Conservation (phyloP, 2,113 vertebrate species). For the Boulengeromyrus knoepffleri region DNA sequence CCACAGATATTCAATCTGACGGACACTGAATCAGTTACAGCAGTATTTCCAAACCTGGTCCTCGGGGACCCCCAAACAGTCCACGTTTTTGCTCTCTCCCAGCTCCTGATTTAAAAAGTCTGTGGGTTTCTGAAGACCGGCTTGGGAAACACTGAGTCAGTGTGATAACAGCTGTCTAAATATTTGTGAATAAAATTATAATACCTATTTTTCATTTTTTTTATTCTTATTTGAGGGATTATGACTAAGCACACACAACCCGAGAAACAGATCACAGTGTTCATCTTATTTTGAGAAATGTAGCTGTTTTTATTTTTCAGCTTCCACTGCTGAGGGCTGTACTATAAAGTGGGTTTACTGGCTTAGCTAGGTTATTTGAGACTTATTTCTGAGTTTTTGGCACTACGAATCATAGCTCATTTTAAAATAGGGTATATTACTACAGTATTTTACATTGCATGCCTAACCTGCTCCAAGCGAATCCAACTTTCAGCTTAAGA, state of each 20-base stretch:
- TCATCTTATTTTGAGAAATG: slow-evolving; percentile 50
- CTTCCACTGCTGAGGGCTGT: neutral
- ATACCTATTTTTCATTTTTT: slow-evolving; percentile 46
- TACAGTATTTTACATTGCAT: neutral
- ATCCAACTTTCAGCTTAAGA: neutral
- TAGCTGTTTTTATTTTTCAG: neutral
- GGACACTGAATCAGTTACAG: slow-evolving; percentile 12
- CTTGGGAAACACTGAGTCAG: slow-evolving; percentile 38
- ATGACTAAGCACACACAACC: slow-evolving; percentile 30
- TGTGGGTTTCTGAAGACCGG: neutral
- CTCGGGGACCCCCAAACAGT: neutral
- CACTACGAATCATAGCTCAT: neutral
- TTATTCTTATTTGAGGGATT: slow-evolving; percentile 79
- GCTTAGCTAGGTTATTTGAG: neutral
- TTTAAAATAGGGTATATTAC: neutral
- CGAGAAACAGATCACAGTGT: neutral
- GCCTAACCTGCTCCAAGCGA: neutral
- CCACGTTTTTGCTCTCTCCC: neutral
- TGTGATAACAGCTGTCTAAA: slow-evolving; percentile 59
- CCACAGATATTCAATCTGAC: slow-evolving; percentile 47
- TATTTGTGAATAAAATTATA: slow-evolving; percentile 67
- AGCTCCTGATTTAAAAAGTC: neutral
- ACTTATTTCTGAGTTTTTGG: neutral
- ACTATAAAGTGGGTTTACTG: neutral
- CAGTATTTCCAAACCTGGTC: neutral